Evolutionary conservation across 2,888 invertebrate genomes (phyloP), one percentile per base, ranked within the genome.

Genomic region (Acleris cristana): DNA sequence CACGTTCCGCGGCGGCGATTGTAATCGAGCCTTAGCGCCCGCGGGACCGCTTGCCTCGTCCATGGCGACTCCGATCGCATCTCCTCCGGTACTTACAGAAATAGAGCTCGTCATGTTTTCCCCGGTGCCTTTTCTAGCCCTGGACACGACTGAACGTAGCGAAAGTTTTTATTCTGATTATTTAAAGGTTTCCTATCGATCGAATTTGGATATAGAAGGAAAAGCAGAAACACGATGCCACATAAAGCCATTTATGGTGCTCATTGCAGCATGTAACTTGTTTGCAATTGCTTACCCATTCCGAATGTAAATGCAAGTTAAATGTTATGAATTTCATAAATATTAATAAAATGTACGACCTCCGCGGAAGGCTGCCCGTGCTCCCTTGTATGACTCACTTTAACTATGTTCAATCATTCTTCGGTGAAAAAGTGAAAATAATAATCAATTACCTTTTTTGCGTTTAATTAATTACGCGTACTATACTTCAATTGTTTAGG

Each of bases 281-380:
- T 53, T 53, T 10, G 30, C n/a, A 48, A 18, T 48, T 59, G 58
- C 54, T 59, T 58, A 49, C 59, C 65, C 49, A 59, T 65, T 65
- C 34, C 18, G 49, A 65, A 65, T 65, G 65, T 65, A 49, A 59
- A 65, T 55, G 52, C 49, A 60, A 26, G 54, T 45, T 44, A 60
- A 55, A 65, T 60, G 60, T 59, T 60, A 65, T 60, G 55, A 65
- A 65, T 65, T 65, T 55, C 55, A 65, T 65, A 65, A 59, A 60
- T 65, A 60, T 60, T 65, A 40, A 60, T 60, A 60, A 65, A 65
- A 60, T 49, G 49, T 40, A 55, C 49, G 54, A 55, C 60, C 60
- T 65, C 49, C 45, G 26, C 18, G 18, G 59, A 16, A 23, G 58
- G 58, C 58, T 58, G 26, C 23, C 21, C 45, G 23, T 21, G 23